A percentile compares a stretch with the other conserved stretches of the same genome.
Evolutionary conservation across 2,797 vertebrate species (phyloP).

Genomic region (Ispidina picta): DNA sequence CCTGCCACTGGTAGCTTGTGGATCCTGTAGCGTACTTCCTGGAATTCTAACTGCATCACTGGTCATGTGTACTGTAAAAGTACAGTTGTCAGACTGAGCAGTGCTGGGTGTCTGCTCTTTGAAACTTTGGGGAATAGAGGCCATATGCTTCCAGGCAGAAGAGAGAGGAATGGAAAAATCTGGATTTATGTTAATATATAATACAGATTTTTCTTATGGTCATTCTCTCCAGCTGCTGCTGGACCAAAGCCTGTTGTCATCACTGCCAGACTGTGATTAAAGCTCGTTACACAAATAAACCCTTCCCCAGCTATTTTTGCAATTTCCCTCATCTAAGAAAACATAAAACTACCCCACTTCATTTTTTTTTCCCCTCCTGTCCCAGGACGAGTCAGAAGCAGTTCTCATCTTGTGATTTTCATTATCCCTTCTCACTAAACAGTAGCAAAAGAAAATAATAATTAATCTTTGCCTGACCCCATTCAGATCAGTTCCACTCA

Average conservation of each 20-base stretch:
- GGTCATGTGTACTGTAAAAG: background rate
- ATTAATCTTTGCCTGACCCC: background rate
- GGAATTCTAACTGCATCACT: background rate
- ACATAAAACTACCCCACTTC: background rate
- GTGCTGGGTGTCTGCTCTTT: background rate
- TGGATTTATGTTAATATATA: constrained; percentile 10
- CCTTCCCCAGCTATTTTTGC: constrained; percentile 12
- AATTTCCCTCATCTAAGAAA: background rate
- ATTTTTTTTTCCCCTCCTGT: background rate
- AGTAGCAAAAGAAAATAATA: background rate
- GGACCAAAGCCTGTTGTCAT: constrained; percentile 18
- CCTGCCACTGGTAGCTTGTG: background rate
- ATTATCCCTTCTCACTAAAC: background rate
- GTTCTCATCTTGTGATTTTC: background rate
- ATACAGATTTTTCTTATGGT: constrained; percentile 11
- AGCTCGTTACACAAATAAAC: background rate
- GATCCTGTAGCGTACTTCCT: background rate
- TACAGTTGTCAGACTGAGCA: background rate
- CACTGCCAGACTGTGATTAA: constrained; percentile 1
- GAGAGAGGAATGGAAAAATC: constrained; percentile 37
- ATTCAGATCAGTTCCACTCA: background rate
- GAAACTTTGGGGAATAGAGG: constrained; percentile 15
- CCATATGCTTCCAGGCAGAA: constrained; percentile 3
- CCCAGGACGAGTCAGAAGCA: background rate
- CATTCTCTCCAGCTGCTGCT: constrained; percentile 24